Evolutionary conservation across 2,888 invertebrate genomes (phyloP).

Genomic region (Dasysyrphus albostriatus): DNA sequence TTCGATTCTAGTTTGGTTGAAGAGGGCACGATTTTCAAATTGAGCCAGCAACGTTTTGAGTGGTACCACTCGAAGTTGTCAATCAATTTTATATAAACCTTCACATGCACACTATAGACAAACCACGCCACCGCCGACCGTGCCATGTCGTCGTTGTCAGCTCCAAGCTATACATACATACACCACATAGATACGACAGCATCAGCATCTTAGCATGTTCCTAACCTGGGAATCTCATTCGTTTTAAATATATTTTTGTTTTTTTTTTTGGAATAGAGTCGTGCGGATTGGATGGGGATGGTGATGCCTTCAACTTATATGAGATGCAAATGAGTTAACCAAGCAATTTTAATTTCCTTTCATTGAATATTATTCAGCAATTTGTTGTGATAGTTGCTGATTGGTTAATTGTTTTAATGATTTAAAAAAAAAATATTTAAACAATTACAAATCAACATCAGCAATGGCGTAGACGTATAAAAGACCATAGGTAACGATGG

Average conservation of each 20-base stretch:
- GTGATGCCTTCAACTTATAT: slow-evolving; percentile 15
- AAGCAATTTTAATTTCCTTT: slow-evolving; percentile 56
- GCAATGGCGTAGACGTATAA: not conserved
- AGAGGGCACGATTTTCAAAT: slow-evolving; percentile 76
- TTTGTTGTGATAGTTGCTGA: slow-evolving; percentile 72
- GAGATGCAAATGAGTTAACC: slow-evolving; percentile 70
- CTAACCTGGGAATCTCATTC: slow-evolving; percentile 25
- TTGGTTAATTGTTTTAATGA: slow-evolving; percentile 74
- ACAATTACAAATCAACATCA: slow-evolving; percentile 20
- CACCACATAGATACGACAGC: not conserved
- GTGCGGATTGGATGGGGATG: slow-evolving; percentile 35
- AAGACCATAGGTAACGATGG: not conserved
- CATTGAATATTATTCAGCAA: slow-evolving; percentile 49
- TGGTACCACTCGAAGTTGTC: slow-evolving; percentile 74
- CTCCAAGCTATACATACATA: not conserved
- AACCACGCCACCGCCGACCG: not conserved
- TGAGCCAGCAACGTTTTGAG: slow-evolving; percentile 73
- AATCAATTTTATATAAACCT: slow-evolving; percentile 60
- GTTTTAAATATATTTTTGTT: not conserved
- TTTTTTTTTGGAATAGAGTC: slow-evolving; percentile 2
- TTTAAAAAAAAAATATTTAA: slow-evolving; percentile 34
- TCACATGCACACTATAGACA: slow-evolving; percentile 48
- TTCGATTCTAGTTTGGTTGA: slow-evolving; percentile 73
- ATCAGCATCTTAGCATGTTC: slow-evolving; percentile 12
- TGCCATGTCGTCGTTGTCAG: not conserved